phyloP scores from a whole-genome alignment of 2,113 vertebrate genomes.

The Periophthalmus modestus region DNA sequence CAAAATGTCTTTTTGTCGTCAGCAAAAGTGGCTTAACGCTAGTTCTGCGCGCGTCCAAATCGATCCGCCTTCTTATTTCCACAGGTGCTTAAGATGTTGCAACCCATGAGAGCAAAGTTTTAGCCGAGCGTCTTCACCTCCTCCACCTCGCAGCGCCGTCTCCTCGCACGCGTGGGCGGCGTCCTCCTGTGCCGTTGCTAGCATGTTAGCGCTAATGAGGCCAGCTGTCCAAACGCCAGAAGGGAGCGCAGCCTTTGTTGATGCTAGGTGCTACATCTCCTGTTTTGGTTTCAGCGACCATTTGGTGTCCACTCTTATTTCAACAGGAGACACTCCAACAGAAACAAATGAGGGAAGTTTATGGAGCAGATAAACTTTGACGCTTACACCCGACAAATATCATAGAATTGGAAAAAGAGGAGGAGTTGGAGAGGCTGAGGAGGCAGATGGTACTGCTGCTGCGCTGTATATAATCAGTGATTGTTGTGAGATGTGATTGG shows the following conservation, averaged over 20 bases:
- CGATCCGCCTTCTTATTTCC: background rate
- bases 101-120: conserved; percentile 42
- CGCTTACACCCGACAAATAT: too few species aligned
- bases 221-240: conserved; percentile 74
- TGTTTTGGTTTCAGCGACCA: conserved; percentile 57
- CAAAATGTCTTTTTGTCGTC: too few species aligned
- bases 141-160: conserved; percentile 39
- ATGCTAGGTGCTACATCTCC: conserved; percentile 62
- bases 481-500: too few species aligned
- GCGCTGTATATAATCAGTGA: too few species aligned
- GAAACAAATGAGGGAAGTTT: too few species aligned
- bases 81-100: conserved; percentile 37
- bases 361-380: too few species aligned
- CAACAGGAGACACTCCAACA: too few species aligned
- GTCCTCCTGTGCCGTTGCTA: conserved; percentile 66
- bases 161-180: conserved; percentile 55
- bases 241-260: conserved; percentile 63
- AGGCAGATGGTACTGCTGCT: background rate
- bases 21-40: too few species aligned
- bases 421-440: background rate
- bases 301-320: conserved; percentile 48
- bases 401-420: too few species aligned
- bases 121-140: conserved; percentile 34
- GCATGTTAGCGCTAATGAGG: conserved; percentile 67
- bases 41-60: too few species aligned